Base-by-base conservation (phyloP, 2,113 vertebrate genomes). In the Xenopus laevis region DNA sequence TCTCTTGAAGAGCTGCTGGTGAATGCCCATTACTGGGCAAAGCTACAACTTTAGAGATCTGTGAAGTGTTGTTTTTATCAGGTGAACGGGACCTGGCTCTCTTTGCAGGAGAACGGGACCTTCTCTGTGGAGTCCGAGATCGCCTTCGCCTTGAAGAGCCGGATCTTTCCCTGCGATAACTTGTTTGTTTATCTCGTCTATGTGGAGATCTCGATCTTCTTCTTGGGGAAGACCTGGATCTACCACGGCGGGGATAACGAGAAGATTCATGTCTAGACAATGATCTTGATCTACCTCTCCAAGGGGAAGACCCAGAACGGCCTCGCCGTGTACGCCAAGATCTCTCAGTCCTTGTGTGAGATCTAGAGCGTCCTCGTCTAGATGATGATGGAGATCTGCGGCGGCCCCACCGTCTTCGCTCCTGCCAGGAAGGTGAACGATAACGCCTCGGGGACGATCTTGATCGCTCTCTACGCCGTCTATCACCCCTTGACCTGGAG, bases 381-480 rank as follows among this genome's bases (percentile, higher is more conserved):
- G 87, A 80, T 13, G 87, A 85, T 1, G 86, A 87, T 30, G 80
- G 83, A n/a, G 87, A 87, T 30, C 85, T 83, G 0, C 82, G 65
- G 21, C 46, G 58, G 20, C 27, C 65, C 73, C 73, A 76, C 33
- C 73, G 66, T 0, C 83, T 73, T 4, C 82, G 82, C 0, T 63
- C 67, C 10, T 76, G 44, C 66, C 73, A 69, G 5, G 73, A 69
- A 21, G 63, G 86, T 78, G 63, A 76, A 6, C 33, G 33, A 60
- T 59, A 50, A n/a, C 70, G 77, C 10, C 79, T 68, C 5, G 79
- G 55, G n/a, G 79, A 71, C 0, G 79, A 77, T 16, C 86, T 79
- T 0, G 86, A 88, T 23, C 86, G 87, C 59, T 87, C 82, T 46
- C 78, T 65, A 11, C 27, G 6, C 10, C 33, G 60, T 23, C 65